phyloP scores from a whole-genome alignment of 2,797 vertebrate species.

The Tokudaia muenninki region DNA sequence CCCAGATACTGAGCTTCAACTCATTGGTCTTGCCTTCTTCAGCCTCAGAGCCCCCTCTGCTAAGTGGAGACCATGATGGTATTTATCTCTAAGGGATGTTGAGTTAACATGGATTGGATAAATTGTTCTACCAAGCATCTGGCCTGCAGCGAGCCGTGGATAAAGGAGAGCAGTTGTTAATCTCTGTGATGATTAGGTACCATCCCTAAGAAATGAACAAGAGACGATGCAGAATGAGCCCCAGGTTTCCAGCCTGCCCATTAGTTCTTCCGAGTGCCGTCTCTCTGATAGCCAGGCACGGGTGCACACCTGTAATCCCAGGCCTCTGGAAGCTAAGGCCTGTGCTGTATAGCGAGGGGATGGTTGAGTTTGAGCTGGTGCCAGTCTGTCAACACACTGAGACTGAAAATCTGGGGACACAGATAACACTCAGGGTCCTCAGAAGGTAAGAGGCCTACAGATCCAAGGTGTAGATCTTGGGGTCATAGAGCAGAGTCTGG shows the following conservation, averaged over 20 bases:
- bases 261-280: not conserved
- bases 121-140: not conserved
- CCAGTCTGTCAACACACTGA: not conserved
- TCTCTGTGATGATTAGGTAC: not conserved
- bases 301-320: not conserved
- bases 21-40: not conserved
- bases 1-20: not conserved
- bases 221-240: not conserved
- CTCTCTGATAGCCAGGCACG: not conserved
- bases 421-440: not conserved
- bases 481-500: not conserved
- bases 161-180: not conserved
- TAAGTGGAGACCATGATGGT: not conserved
- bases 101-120: not conserved
- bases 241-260: not conserved
- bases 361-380: not conserved
- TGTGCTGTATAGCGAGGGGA: not conserved
- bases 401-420: not conserved
- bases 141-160: not conserved
- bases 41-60: conserved; percentile 19
- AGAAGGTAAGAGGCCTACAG: not conserved
- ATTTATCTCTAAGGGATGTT: not conserved
- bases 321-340: not conserved
- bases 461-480: not conserved
- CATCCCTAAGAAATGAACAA: not conserved